Conservation (phyloP, 2,797 vertebrate species). For the Oreonectes daqikongensis region DNA sequence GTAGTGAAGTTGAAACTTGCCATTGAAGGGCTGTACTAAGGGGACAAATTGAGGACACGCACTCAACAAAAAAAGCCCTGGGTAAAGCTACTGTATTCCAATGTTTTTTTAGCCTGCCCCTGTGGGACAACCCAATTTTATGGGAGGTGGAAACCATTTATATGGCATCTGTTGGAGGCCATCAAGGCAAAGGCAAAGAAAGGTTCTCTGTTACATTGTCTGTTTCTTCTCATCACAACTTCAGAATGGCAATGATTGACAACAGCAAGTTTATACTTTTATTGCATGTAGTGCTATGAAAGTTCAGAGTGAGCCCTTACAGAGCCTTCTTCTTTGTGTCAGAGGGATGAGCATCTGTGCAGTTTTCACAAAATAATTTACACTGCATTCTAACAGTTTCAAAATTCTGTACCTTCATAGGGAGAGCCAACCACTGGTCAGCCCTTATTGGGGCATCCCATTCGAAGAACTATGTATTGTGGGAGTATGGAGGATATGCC, state of each 20-base stretch:
- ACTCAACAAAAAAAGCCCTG: conserved; percentile 16
- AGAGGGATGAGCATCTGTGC: too few species aligned
- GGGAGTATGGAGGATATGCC: conserved; percentile 92
- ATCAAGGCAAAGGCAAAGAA: not conserved
- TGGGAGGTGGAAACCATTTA: conserved; percentile 24
- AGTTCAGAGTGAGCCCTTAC: not conserved
- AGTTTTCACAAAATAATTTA: not conserved
- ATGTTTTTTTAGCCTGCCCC: conserved; percentile 9
- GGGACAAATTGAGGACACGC: conserved; percentile 17
- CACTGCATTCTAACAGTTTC: not conserved
- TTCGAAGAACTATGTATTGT: conserved; percentile 93
- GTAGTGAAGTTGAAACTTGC: conserved; percentile 16
- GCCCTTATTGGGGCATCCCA: conserved; percentile 96
- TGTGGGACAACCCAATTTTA: conserved; percentile 12
- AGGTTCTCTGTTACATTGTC: not conserved
- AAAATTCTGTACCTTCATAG: conserved; percentile 65
- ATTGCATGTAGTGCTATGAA: not conserved
- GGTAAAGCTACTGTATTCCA: conserved; percentile 10
- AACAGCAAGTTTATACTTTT: not conserved
- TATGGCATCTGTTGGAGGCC: conserved; percentile 9
- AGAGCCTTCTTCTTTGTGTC: not conserved
- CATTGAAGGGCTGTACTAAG: not conserved
- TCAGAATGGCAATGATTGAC: not conserved
- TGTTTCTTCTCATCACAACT: not conserved
- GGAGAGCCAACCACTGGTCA: conserved; percentile 97